Percentiles rank a stretch among this genome's conserved stretches.
These are phyloP conservation scores for Coelinius sp. DNA, from an alignment of 2,888 invertebrate species.

Conservation along the genomic window DNA sequence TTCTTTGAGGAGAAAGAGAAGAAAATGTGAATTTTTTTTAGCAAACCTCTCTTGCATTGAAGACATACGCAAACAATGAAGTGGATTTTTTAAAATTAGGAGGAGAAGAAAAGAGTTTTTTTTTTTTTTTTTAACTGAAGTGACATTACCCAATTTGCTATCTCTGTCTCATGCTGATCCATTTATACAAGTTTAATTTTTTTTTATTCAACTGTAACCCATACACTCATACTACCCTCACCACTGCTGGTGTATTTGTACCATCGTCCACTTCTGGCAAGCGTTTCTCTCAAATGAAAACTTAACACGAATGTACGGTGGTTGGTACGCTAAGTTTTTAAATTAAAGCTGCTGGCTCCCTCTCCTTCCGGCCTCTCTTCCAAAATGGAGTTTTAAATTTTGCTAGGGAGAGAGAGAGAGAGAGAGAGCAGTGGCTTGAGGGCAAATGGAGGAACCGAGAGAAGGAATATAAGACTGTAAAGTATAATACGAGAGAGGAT, in stretches of 20 bases:
- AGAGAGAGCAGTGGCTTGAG: conserved; percentile 13
- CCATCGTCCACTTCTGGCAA: conserved; percentile 54
- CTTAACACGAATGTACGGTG: conserved; percentile 56
- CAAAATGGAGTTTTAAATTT: conserved; percentile 46
- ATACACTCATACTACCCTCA: background rate
- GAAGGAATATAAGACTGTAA: conserved; percentile 17
- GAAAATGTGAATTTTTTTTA: background rate
- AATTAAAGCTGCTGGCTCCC: conserved; percentile 16
- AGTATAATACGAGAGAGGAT: conserved; percentile 14
- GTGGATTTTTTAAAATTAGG: conserved; percentile 2
- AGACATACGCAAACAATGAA: background rate
- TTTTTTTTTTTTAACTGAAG: background rate
- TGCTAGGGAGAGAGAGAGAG: too few species aligned
- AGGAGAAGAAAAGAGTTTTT: background rate
- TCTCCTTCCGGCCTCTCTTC: conserved; percentile 5
- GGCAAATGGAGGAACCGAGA: conserved; percentile 14
- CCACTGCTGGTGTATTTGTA: conserved; percentile 15
- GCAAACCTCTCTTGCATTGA: background rate
- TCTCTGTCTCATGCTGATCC: conserved; percentile 21
- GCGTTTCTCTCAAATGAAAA: conserved; percentile 60
- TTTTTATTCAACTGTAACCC: background rate
- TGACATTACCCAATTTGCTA: conserved; percentile 16
- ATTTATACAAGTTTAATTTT: conserved; percentile 26
- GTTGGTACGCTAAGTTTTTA: conserved; percentile 34
- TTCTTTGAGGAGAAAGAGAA: background rate